Evolutionary conservation across 2,797 vertebrate species (phyloP).

Genomic region (Bradypodion ventrale): DNA sequence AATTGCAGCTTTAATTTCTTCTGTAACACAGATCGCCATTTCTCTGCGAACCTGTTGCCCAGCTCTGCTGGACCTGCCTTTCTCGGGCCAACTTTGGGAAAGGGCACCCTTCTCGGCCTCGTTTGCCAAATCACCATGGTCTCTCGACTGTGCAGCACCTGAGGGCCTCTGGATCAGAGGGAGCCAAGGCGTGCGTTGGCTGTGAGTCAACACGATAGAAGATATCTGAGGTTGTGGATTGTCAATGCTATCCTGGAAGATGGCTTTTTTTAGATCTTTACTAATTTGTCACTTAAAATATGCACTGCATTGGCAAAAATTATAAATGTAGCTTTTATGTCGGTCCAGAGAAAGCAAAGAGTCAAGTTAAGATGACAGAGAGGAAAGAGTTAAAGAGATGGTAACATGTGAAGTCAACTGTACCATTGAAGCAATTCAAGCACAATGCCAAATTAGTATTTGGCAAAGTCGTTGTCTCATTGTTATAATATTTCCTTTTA

Average conservation of each 20-base stretch:
- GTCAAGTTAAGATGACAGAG: slow-evolving; percentile 63
- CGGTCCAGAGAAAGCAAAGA: slow-evolving; percentile 61
- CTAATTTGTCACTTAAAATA: slow-evolving; percentile 52
- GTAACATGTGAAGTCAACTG: slow-evolving; percentile 72
- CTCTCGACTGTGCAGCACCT: no score
- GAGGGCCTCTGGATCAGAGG: no score
- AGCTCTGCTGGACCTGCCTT: no score
- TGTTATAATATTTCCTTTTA: slow-evolving; percentile 82
- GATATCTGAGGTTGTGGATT: slow-evolving; percentile 10
- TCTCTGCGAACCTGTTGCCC: no score
- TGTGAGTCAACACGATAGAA: no score
- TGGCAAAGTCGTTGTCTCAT: slow-evolving; percentile 77
- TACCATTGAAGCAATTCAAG: slow-evolving; percentile 70
- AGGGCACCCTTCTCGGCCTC: no score
- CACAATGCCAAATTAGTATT: slow-evolving; percentile 77
- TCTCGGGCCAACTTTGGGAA: no score
- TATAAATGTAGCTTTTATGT: slow-evolving; percentile 58
- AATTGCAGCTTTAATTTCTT: no score
- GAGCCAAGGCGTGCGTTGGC: no score
- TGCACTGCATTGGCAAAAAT: slow-evolving; percentile 43
- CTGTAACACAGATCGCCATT: no score
- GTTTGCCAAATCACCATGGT: no score
- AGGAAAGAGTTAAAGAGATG: slow-evolving; percentile 59
- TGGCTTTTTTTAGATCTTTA: slow-evolving; percentile 10
- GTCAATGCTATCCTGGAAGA: slow-evolving; percentile 47